phyloP scores from a whole-genome alignment of 2,797 vertebrate genomes.

The Taeniopygia guttata region DNA sequence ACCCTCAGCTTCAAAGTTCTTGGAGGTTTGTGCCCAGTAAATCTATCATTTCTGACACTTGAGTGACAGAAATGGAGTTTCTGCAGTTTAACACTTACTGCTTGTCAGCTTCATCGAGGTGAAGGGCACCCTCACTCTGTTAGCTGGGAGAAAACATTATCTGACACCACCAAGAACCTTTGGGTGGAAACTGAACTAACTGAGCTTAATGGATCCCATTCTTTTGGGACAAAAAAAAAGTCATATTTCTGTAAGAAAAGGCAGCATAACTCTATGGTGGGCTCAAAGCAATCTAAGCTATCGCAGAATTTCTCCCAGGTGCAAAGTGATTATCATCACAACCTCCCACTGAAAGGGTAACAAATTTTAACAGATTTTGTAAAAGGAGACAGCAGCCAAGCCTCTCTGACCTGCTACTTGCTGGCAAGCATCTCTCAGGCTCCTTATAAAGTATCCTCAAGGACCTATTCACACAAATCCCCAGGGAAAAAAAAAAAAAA shows the following conservation, averaged over 20 bases:
- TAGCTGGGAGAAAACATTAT: neutral
- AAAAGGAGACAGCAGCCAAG: neutral
- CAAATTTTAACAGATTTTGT: neutral
- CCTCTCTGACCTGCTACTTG: neutral
- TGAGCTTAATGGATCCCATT: neutral
- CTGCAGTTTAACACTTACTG: neutral
- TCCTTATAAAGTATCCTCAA: neutral
- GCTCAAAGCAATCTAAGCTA: neutral
- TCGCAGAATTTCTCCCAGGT: neutral
- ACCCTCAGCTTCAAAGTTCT: neutral
- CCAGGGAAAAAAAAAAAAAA: neutral
- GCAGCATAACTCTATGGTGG: neutral
- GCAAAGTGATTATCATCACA: neutral
- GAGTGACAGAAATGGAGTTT: constrained; percentile 32
- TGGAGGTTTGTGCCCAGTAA: neutral
- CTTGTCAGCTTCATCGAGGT: constrained; percentile 8
- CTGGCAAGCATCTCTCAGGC: neutral
- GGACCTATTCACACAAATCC: neutral
- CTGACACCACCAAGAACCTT: neutral
- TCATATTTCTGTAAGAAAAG: neutral
- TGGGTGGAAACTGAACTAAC: neutral
- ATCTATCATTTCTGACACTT: constrained; percentile 32
- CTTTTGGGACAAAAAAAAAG: neutral
- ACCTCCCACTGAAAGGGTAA: neutral
- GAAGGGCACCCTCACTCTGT: neutral